Conservation (phyloP, 2,888 invertebrate species). For the Cosmorhoe ocellata region DNA sequence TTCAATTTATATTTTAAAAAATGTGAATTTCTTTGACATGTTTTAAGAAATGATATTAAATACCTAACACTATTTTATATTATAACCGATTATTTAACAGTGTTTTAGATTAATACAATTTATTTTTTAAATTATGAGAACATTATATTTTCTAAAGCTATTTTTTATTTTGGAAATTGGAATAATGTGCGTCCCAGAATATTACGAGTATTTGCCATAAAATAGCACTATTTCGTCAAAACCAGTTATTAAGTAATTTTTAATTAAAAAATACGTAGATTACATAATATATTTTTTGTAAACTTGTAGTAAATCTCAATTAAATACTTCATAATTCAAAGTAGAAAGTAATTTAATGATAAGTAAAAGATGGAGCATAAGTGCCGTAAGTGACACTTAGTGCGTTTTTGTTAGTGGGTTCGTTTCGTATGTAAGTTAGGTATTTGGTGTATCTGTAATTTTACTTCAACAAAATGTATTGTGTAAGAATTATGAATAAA, state of each 20-base stretch:
- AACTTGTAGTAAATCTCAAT: slow-evolving; percentile 9
- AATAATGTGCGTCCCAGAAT: too few relatives aligned
- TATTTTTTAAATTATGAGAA: too few relatives aligned
- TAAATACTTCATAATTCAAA: not conserved
- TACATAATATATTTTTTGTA: slow-evolving; percentile 16
- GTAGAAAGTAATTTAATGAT: not conserved
- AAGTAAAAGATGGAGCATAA: slow-evolving; percentile 7
- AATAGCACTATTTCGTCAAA: not conserved
- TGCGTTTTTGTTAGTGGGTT: slow-evolving; percentile 11
- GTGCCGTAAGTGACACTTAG: slow-evolving; percentile 5
- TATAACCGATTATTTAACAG: too few relatives aligned
- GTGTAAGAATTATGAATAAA: slow-evolving; percentile 39
- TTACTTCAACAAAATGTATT: slow-evolving; percentile 40
- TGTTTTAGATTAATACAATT: too few relatives aligned
- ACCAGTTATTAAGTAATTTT: not conserved
- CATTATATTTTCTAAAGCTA: too few relatives aligned
- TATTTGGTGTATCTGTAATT: slow-evolving; percentile 10
- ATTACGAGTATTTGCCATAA: slow-evolving; percentile 3
- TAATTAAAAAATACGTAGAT: slow-evolving; percentile 7
- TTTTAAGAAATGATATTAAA: too few relatives aligned
- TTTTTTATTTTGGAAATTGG: too few relatives aligned
- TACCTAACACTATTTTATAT: too few relatives aligned
- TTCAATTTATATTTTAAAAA: too few relatives aligned
- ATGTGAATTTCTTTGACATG: too few relatives aligned
- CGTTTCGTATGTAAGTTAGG: slow-evolving; percentile 1